Base-by-base conservation (phyloP, 2,113 vertebrate species). In the Phycodurus eques region DNA sequence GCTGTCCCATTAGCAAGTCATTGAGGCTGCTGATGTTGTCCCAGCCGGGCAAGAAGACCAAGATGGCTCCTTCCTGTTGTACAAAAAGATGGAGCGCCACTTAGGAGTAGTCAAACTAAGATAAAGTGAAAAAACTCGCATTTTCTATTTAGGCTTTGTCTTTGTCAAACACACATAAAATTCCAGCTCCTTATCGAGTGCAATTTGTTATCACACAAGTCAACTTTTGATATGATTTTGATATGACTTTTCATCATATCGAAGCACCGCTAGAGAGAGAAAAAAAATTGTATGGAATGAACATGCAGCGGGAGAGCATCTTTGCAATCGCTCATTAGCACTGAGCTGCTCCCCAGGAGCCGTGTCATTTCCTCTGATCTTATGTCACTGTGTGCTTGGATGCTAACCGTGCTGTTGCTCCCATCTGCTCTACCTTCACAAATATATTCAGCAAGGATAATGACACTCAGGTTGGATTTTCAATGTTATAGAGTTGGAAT, bases 21-120 rank as follows among this genome's bases (percentile, higher is more conserved):
- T 99, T 94, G 68, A 99, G 91, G 63, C 83, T 91, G 88, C 98
- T 99, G 81, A 99, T 99, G 88, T 97, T 95, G 92, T 97, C 97
- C 98, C 98, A 99, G 73, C 98, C 98, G 53, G 97, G 98, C 44
- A 99, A 91, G 87, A 99, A 99, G 62, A 99, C 95, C 71, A 99
- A 85, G 83, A 99, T 97, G 0, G 98, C 97, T 80, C 98, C 97
- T 69, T 99, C 95, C 98, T 99, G 72, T 22, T 76, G 71, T 33
- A 87, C 54, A 83, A 69, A 82, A 42, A 83, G 13, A 74, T 14
- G 11, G 67, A n/a, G 47, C 7, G 61, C 67, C 56, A 79, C 47
- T 75, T 35, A 69, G 1, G 5, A 54, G 61, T 66, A 56, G 13
- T 4, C 27, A 33, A 31, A 31, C 57, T 27, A 27, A 60, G 53